phyloP scores from a whole-genome alignment of 2,888 invertebrate genomes.

The Melitaea athalia region DNA sequence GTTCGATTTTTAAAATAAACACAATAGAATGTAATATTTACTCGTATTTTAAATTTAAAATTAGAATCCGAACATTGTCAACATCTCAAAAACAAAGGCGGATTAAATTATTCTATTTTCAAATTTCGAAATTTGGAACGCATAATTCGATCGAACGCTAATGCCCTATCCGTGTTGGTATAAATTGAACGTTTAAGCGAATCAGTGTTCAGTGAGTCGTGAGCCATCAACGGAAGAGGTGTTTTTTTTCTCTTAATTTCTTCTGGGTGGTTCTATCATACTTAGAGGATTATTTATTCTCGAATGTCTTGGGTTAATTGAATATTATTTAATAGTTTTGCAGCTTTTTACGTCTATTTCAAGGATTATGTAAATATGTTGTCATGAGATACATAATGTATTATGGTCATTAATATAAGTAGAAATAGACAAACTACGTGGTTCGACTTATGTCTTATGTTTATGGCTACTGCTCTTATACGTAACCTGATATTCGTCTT shows the following conservation, averaged over 20 bases:
- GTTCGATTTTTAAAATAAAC: not conserved
- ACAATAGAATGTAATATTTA: not conserved
- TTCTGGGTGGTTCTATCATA: constrained; percentile 17
- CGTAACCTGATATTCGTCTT: no score
- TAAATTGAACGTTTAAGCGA: constrained; percentile 68
- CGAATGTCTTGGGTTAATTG: constrained; percentile 43
- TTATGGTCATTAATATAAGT: no score
- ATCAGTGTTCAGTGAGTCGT: constrained; percentile 62
- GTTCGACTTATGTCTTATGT: no score
- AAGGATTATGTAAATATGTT: not conserved
- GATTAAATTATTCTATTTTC: constrained; percentile 66
- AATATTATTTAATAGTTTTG: constrained; percentile 45
- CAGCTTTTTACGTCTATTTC: constrained; percentile 12
- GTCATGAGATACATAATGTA: not conserved
- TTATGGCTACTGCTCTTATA: no score
- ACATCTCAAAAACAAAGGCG: constrained; percentile 58
- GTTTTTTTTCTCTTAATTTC: constrained; percentile 38
- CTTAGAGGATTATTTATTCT: constrained; percentile 10
- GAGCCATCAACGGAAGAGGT: constrained; percentile 48
- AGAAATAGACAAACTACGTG: no score
- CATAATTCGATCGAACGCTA: constrained; percentile 72
- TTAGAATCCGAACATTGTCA: constrained; percentile 37
- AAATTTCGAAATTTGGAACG: constrained; percentile 69
- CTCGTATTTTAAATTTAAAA: not conserved
- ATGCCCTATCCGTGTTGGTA: constrained; percentile 71